Evolutionary conservation across 2,888 invertebrate species (phyloP), one percentile per base, ranked within the genome.

Genomic region (Cryptops parisi): DNA sequence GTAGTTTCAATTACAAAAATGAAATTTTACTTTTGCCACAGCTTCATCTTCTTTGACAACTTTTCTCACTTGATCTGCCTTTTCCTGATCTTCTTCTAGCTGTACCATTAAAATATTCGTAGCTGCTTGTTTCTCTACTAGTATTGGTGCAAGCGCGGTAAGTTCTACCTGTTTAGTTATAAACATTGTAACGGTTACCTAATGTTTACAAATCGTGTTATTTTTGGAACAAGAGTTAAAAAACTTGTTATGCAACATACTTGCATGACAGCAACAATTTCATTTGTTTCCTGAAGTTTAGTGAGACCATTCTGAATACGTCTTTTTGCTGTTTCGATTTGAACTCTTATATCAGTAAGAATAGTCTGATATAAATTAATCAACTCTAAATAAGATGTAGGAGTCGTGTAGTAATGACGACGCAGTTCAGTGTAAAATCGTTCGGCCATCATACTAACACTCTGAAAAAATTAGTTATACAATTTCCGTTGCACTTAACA

Each of bases 321-420:
- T 56, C 79, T 80, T 50, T 80, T 72, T 56, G 72, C 73, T 12
- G 75, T 76, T 43, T 75, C 74, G 38, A 82, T 81, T 62, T 81
- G 77, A 57, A 78, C 78, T 55, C 79, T 81, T 62, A 82, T 81
- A 51, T 77, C 80, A 26, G 76, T 72, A 2, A 89, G 68, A 65
- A 88, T 78, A 12, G 68, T 68, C 50, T 80, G 72, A 65, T 88
- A 91, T 0, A 88, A 72, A 64, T 84, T 88, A 26, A 91, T 73
- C 33, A 91, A 71, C 64, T 89, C 88, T 58, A 91, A 72, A 66
- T 90, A 91, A 64, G 86, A 88, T 67, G 88, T 90, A 0, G 91
- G 90, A 0, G 90, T 91, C 2, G 88, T 88, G 67, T 91, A 90
- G 70, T 86, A 90, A 63, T 82, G 79, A 0, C 90, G 74, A 58